Base-by-base conservation (phyloP, 2,797 vertebrate species). In the Moxostoma hubbsi region DNA sequence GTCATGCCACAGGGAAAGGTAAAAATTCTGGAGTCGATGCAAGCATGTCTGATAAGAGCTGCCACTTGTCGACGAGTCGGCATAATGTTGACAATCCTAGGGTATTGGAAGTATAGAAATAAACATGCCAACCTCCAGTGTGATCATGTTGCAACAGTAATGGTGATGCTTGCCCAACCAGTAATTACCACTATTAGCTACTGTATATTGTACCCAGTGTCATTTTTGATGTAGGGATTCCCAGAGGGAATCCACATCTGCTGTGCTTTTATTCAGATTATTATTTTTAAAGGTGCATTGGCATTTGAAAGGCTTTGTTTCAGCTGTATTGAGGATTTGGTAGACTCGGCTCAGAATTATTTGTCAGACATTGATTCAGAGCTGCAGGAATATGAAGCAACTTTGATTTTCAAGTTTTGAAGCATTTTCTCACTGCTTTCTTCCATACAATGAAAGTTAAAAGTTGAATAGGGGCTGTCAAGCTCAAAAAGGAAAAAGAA, bases 271-370 rank as follows among this genome's bases (percentile, higher is more conserved):
- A 55, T 47, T 55, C 63, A 46, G 43, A n/a, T 12, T 46, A 64
- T 46, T 46, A 64, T 18, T 16, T 18, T n/a, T 63, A 15, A 43
- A 73, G 72, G 36, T 57, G 36, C 62, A 47, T n/a, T 49, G 47
- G 18, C 47, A 51, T 65, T 53, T 49, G 4, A 51, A 12, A 5
- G 7, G 54, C 61, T 73, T 57, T 59, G 77, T 43, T 73, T 79
- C 15, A 9, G 24, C 61, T 59, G 45, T 46, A 18, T 6, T 75
- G 15, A 18, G 43, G 51, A 66, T 75, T 75, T 24, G 43, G 43
- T 11, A 16, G 1, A 43, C 36, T 63, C 2, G 0, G 57, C 16
- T 61, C 12, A 53, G 50, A 62, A 15, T 18, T 68, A 16, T 7
- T n/a, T 69, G 50, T 13, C 54, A 50, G 15, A 24, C 59, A 18